phyloP scores from a whole-genome alignment of 2,797 vertebrate genomes.

The Myotis daubentonii region DNA sequence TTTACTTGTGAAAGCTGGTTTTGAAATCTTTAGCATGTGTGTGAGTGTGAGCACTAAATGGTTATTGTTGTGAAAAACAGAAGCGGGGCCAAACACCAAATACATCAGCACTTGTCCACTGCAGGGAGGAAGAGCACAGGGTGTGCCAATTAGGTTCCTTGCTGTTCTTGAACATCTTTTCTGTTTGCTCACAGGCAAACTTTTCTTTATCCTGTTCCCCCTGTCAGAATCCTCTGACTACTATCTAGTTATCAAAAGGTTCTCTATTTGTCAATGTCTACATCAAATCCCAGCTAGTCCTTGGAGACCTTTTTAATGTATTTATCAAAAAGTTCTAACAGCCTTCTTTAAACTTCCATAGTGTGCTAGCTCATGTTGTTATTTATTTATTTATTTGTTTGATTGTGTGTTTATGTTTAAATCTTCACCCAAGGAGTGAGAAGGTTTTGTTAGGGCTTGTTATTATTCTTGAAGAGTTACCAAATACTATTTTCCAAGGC shows the following conservation, averaged over 20 bases:
- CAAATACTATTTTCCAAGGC: not conserved
- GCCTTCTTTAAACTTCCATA: not conserved
- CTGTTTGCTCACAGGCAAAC: not conserved
- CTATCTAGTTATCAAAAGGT: not conserved
- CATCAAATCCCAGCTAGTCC: not conserved
- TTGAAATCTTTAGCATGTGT: not conserved
- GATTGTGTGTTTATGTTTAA: too few relatives aligned
- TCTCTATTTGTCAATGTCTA: not conserved
- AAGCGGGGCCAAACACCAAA: not conserved
- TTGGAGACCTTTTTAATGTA: not conserved
- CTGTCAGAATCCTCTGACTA: not conserved
- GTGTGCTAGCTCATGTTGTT: not conserved
- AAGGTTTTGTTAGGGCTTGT: too few relatives aligned
- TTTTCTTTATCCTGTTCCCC: not conserved
- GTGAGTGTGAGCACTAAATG: not conserved
- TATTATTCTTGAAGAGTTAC: not conserved
- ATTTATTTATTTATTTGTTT: too few relatives aligned
- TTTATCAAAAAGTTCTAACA: not conserved
- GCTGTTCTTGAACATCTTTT: not conserved
- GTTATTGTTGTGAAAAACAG: not conserved
- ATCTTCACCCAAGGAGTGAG: too few relatives aligned
- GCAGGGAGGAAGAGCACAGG: not conserved
- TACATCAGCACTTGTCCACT: not conserved
- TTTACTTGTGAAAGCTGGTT: not conserved
- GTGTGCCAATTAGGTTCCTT: not conserved